Base-by-base conservation (phyloP, 2,113 vertebrate species). In the Bos javanicus region DNA sequence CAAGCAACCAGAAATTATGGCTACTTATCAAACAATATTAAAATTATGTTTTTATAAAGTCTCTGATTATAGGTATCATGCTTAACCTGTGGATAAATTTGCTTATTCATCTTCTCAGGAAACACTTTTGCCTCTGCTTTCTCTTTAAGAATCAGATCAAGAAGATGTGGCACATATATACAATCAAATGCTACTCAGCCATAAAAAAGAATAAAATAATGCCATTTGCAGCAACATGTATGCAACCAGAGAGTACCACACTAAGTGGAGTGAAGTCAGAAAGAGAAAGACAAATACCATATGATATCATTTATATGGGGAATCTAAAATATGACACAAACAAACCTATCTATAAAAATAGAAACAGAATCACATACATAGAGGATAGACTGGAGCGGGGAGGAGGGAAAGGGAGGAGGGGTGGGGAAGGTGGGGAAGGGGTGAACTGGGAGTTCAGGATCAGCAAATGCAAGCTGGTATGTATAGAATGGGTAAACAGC, bases 1-100 rank as follows among this genome's bases (percentile, higher is more conserved):
- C 48, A 89, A 91, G 33, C 48, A 92, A 64, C 39, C 46, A 92
- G 5, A 94, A 95, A 94, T 87, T 56, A 87, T 60, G 14, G 85
- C 87, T 96, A 84, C 6, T 91, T 76, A 62, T 57, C n/a, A 97
- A 91, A 93, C 50, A 89, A 76, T 84, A 76, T 23, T 85, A 95
- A 60, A 93, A 92, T 67, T 82, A 74, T 8, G 46, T 62, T 91
- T 97, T 94, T 80, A 82, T n/a, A 74, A 95, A 97, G 33, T 57
- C 23, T 15, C 9, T 50, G 7, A 71, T 56, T 90, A 62, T 3
- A 89, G 17, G n/a, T 74, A 54, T 92, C 10, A 83, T 19, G 19
- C 25, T 96, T 90, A 90, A 74, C 5, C 74, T 36, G 86, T 64
- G 17, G 59, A 92, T 78, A 82, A 67, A 62, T 76, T 48, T 94